These are phyloP conservation scores for Anorthoa munda DNA, from an alignment of 2,888 invertebrate species.

Conservation along the genomic window DNA sequence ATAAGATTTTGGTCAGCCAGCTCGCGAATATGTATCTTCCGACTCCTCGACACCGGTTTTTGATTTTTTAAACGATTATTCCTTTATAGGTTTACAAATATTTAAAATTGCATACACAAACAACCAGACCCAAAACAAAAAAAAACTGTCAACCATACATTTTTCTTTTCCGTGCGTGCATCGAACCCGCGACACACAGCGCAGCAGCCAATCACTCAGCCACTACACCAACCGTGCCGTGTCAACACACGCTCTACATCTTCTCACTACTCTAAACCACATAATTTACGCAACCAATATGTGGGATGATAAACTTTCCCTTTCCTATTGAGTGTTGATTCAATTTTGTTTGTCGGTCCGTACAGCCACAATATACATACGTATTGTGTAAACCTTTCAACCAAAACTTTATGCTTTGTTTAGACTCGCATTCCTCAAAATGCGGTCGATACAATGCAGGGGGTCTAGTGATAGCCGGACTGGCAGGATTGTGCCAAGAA, in stretches of 20 bases:
- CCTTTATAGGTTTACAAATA: too few relatives aligned
- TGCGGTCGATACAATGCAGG: slow-evolving; percentile 54
- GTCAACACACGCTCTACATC: slow-evolving; percentile 16
- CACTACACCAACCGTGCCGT: too few relatives aligned
- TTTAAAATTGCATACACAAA: too few relatives aligned
- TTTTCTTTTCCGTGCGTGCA: too few relatives aligned
- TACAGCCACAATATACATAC: slow-evolving; percentile 28
- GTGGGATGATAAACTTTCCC: slow-evolving; percentile 61
- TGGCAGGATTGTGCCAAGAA: slow-evolving; percentile 8
- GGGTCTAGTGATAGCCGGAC: slow-evolving; percentile 8
- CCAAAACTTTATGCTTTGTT: slow-evolving; percentile 58
- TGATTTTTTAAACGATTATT: too few relatives aligned
- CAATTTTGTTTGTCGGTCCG: slow-evolving; percentile 58
- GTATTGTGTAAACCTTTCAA: slow-evolving; percentile 59
- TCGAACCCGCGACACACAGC: too few relatives aligned
- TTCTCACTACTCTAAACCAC: slow-evolving; percentile 34
- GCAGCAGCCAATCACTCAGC: too few relatives aligned
- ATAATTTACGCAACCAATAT: slow-evolving; percentile 48
- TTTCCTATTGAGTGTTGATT: slow-evolving; percentile 58
- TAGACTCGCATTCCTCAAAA: slow-evolving; percentile 46
- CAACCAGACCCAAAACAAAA: too few relatives aligned
- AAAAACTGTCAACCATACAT: too few relatives aligned
- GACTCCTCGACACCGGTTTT: too few relatives aligned
- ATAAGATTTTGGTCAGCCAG: too few relatives aligned
- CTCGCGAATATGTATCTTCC: too few relatives aligned